Evolutionary conservation across 2,113 vertebrate species (phyloP), one percentile per base, ranked within the genome.

Genomic region (Tiliqua scincoides): DNA sequence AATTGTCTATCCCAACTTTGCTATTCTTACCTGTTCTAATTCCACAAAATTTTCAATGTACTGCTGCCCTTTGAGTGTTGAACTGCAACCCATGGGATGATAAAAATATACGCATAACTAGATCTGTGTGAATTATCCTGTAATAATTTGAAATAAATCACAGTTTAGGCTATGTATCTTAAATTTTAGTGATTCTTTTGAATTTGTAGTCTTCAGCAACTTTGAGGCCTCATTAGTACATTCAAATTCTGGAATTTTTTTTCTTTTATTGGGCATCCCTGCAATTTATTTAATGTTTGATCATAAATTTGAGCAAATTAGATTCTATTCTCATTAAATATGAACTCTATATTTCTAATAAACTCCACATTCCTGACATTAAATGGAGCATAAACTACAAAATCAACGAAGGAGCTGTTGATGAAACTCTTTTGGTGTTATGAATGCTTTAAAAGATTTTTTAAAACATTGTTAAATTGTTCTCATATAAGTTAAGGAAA

Each of bases 271-370:
- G 0, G 80, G 0, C 3, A 84, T 89, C 14, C 35, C 6, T 75
- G 32, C 2, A 88, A 82, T 94, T 92, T 90, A 91, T 87, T 89
- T 92, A 88, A n/a, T 89, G 77, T 20, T 68, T 83, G 27, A 76
- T 80, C 21, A 90, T 91, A 90, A 91, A 89, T 93, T 91, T 95
- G 9, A 91, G 40, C 20, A 95, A 93, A 93, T 91, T 92, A 73
- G 4, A 82, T 85, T 92, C 9, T 78, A 11, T 89, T 2, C 89
- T 93, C 89, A 91, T 89, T 92, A 87, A 83, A 81, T 81, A 40
- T 87, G 59, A 92, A 88, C 32, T 30, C 43, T 86, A 4, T 89
- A 82, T 93, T 87, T 88, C n/a, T 85, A 80, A 93, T 79, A 92
- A 89, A 85, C 9, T 70, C 40, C 3, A 78, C 80, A 87, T 84